Conservation (phyloP, 2,113 vertebrate genomes). For the Myodes glareolus region DNA sequence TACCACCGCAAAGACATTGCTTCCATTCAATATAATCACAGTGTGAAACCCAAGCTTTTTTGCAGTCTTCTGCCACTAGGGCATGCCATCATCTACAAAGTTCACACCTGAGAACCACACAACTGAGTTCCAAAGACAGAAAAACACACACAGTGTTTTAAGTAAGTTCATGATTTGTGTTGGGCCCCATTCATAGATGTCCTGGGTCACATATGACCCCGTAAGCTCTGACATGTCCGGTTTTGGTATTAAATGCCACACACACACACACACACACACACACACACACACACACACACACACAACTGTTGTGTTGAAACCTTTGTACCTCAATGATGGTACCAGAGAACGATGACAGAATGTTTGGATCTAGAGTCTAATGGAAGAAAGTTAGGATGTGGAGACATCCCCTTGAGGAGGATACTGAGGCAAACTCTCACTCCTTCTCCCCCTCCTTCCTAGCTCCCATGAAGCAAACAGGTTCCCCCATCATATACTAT, state of each 20-base stretch:
- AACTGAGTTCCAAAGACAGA: not conserved
- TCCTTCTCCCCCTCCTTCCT: too few species aligned
- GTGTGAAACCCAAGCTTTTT: not conserved
- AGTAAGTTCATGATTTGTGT: not conserved
- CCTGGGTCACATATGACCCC: not conserved
- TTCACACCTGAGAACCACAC: not conserved
- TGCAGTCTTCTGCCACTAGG: not conserved
- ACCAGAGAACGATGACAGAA: not conserved
- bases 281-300: not conserved
- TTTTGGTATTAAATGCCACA: not conserved
- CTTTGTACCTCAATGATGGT: not conserved
- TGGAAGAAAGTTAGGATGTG: too few species aligned
- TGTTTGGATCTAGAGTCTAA: not conserved
- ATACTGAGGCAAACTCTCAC: not conserved
- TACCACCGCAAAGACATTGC: not conserved
- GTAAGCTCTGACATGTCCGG: not conserved
- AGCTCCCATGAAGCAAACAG: not conserved
- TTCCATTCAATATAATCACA: not conserved
- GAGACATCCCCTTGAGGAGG: not conserved
- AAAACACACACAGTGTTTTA: not conserved
- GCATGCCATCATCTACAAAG: too few species aligned
- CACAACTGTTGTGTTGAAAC: not conserved
- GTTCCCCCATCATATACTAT: not conserved
- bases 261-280: fast-evolving
- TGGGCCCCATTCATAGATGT: not conserved